phyloP scores from a whole-genome alignment of 2,888 invertebrate genomes.

The Elmis aenea region DNA sequence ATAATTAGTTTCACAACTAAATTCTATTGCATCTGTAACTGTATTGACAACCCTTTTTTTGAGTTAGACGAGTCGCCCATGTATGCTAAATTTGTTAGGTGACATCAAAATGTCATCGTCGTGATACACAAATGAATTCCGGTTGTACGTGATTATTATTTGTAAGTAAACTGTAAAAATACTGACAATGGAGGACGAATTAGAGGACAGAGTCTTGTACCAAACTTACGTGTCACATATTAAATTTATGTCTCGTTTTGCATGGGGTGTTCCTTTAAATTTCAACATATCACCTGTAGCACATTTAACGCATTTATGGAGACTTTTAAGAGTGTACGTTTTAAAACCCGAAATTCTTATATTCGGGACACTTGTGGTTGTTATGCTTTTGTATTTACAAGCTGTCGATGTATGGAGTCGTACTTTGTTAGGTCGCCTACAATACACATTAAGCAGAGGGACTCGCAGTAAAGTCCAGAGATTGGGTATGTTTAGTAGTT shows the following conservation, averaged over 20 bases:
- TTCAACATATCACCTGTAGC: slow-evolving; percentile 45
- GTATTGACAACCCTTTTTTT: too few species aligned
- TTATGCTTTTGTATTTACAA: slow-evolving; percentile 76
- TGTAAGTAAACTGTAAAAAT: background rate
- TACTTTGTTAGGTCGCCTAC: slow-evolving; percentile 62
- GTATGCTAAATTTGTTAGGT: slow-evolving; percentile 12
- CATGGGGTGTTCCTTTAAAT: slow-evolving; percentile 74
- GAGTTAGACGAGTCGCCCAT: slow-evolving; percentile 8
- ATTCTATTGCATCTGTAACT: too few species aligned
- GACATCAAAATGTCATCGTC: slow-evolving; percentile 8
- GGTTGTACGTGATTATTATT: background rate
- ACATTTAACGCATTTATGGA: slow-evolving; percentile 72
- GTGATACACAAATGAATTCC: background rate
- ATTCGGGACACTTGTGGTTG: slow-evolving; percentile 63
- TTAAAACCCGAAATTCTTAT: slow-evolving; percentile 76
- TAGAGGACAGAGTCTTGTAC: slow-evolving; percentile 82
- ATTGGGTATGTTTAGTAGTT: slow-evolving; percentile 53
- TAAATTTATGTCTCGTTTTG: slow-evolving; percentile 77
- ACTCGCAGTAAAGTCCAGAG: slow-evolving; percentile 53
- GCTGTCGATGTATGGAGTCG: slow-evolving; percentile 80
- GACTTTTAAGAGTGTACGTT: slow-evolving; percentile 70
- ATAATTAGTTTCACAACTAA: too few species aligned
- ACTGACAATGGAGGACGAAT: slow-evolving; percentile 79
- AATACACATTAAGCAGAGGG: slow-evolving; percentile 60
- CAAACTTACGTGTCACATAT: slow-evolving; percentile 83